A percentile compares a stretch with the other conserved stretches of the same genome.
Conservation (phyloP, 2,797 vertebrate genomes). For the Pseudotriccus pelzelni region DNA sequence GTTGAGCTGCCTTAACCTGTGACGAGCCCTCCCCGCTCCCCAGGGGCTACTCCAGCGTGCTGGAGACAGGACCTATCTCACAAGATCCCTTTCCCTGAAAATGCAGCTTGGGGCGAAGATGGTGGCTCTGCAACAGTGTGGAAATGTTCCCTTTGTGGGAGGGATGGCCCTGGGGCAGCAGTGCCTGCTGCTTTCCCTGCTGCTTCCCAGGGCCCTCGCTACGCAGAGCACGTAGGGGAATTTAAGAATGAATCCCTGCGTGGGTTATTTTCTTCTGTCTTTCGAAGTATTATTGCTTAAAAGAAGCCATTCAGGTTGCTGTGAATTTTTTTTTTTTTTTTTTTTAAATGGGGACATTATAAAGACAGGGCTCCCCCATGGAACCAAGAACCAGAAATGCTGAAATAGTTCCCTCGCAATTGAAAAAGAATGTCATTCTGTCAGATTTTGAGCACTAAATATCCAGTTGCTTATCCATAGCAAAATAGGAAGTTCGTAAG, state of each 20-base stretch:
- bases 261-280: fast-evolving
- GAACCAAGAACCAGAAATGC: neutral
- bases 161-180: neutral
- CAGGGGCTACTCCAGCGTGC: fast-evolving
- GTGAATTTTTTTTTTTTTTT: neutral
- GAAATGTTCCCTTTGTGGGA: neutral
- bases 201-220: neutral
- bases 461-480: neutral
- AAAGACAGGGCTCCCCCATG: neutral
- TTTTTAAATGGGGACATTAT: neutral
- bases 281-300: neutral
- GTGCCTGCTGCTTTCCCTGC: neutral
- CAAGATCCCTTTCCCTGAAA: neutral
- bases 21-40: fast-evolving
- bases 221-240: fast-evolving
- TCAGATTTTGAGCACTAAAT: neutral
- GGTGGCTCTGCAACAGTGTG: neutral
- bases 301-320: neutral
- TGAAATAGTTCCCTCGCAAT: neutral
- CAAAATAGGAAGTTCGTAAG: neutral
- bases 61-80: fast-evolving
- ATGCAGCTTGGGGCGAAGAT: fast-evolving
- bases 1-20: neutral
- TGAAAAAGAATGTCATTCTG: fast-evolving
- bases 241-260: neutral